Percentiles rank a stretch among this genome's conserved stretches.
Conservation (phyloP, 2,797 vertebrate species). For the Urocyon cinereoargenteus region DNA sequence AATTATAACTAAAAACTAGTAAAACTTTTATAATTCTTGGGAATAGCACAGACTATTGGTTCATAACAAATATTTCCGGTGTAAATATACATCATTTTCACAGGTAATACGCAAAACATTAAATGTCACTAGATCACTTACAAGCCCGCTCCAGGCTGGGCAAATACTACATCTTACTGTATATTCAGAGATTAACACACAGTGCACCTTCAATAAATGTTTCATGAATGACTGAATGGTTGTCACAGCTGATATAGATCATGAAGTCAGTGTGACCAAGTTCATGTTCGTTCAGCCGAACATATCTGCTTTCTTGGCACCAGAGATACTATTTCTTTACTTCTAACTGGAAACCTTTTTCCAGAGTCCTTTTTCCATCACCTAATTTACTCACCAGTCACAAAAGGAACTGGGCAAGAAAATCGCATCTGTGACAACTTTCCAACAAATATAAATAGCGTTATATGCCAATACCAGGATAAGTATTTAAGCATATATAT, state of each 20-base stretch:
- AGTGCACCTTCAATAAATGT: neutral
- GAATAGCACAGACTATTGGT: neutral
- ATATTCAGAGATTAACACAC: neutral
- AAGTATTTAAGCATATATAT: neutral
- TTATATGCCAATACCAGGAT: neutral
- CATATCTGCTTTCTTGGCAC: neutral
- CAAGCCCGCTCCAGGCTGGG: neutral
- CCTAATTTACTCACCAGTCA: neutral
- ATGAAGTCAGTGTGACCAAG: conserved; percentile 20
- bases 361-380: neutral
- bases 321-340: neutral
- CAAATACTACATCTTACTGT: conserved; percentile 24
- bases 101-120: neutral
- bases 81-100: neutral
- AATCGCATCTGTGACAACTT: neutral
- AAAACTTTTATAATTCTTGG: neutral
- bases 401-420: neutral
- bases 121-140: conserved; percentile 24
- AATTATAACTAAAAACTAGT: conserved; percentile 30
- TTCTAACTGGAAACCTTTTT: neutral
- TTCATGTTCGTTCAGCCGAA: conserved; percentile 16
- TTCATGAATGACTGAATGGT: conserved; percentile 17
- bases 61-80: conserved; percentile 35
- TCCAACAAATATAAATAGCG: neutral
- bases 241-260: neutral